Conservation (phyloP, 2,113 vertebrate species). For the Hippocampus mohnikei region DNA sequence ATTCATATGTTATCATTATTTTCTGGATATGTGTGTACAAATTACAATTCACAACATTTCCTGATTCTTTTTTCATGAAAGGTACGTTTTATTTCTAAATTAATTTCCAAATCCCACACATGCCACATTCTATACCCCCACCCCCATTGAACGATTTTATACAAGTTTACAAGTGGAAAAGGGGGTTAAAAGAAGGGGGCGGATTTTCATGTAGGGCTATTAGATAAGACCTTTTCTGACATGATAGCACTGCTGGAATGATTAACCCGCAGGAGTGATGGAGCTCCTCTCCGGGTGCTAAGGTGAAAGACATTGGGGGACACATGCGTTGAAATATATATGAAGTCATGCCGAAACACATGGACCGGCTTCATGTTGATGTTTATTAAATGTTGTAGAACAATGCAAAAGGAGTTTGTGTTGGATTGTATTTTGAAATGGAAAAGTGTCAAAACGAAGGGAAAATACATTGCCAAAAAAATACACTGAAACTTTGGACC, state of each 20-base stretch:
- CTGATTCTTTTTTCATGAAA: background rate
- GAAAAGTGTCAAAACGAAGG: conserved; percentile 4
- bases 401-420: background rate
- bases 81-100: too few relatives aligned
- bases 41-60: background rate
- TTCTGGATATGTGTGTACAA: too few relatives aligned
- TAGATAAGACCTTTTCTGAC: conserved; percentile 90
- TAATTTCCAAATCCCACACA: too few relatives aligned
- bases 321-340: conserved; percentile 5
- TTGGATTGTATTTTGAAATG: conserved; percentile 19
- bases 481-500: conserved; percentile 49
- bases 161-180: background rate
- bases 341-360: conserved; percentile 4
- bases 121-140: too few relatives aligned
- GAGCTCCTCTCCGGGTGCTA: background rate
- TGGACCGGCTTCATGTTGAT: background rate
- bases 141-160: background rate
- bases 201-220: conserved; percentile 77
- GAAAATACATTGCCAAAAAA: background rate
- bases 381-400: background rate
- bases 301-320: conserved; percentile 25
- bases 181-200: conserved; percentile 18
- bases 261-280: conserved; percentile 78
- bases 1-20: background rate
- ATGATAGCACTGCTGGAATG: conserved; percentile 86